These are phyloP conservation scores for Arctopsyche grandis DNA, from an alignment of 1,140 invertebrate genomes.

Conservation along the genomic window DNA sequence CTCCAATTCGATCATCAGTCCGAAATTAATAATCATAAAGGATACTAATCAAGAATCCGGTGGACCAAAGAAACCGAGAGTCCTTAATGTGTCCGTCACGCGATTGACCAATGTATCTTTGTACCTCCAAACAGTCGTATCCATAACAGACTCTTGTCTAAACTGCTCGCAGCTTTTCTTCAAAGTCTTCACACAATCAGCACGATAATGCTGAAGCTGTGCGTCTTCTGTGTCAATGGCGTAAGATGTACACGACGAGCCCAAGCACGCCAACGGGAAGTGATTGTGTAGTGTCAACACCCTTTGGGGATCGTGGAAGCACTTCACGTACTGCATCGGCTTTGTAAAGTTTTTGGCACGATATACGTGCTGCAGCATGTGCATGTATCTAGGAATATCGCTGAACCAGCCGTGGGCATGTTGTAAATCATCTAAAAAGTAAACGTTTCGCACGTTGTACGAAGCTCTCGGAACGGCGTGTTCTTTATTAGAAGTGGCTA, in stretches of 20 bases:
- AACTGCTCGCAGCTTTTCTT: conserved; percentile 88
- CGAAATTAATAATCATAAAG: background rate
- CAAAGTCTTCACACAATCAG: conserved; percentile 89
- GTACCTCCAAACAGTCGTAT: conserved; percentile 89
- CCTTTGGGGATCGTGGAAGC: conserved; percentile 91
- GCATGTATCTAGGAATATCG: conserved; percentile 88
- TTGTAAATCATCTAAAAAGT: conserved; percentile 91
- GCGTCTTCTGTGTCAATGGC: conserved; percentile 84
- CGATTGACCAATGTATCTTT: conserved; percentile 78
- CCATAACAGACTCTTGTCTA: conserved; percentile 82
- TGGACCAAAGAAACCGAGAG: conserved; percentile 76
- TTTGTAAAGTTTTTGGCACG: conserved; percentile 91
- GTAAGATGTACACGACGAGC: conserved; percentile 86
- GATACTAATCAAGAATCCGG: conserved; percentile 45
- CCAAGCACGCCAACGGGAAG: conserved; percentile 89
- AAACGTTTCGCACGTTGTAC: conserved; percentile 93
- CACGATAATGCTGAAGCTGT: conserved; percentile 92
- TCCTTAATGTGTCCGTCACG: conserved; percentile 75
- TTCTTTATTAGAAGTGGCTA: conserved; percentile 78
- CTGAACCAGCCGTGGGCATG: conserved; percentile 85
- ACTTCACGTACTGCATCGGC: conserved; percentile 93
- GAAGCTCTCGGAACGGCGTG: conserved; percentile 79
- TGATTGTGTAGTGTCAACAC: conserved; percentile 93
- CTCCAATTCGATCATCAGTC: conserved; percentile 35
- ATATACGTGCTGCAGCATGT: conserved; percentile 94